Evolutionary conservation across 2,113 vertebrate genomes (phyloP), one percentile per base, ranked within the genome.

Genomic region (Antennarius striatus): DNA sequence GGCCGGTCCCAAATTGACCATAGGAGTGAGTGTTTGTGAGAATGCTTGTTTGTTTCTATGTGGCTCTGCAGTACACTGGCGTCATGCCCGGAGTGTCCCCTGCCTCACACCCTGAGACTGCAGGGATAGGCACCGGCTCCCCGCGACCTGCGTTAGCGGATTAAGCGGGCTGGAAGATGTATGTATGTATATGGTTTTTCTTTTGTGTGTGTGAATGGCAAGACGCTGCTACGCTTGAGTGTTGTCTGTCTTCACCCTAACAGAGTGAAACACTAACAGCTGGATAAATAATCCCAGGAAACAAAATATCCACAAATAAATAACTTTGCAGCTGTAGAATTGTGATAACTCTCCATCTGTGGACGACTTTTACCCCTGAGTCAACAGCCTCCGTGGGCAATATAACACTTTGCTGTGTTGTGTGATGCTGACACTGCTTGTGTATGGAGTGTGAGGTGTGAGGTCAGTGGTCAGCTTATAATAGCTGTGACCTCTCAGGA

Each of bases 401-500:
- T 5, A 17, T 43, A 10, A 56, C 42, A 39, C 0, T 16, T 36
- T 58, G 36, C 39, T 32, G 13, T 28, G 3, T 48, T 28, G 6
- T 48, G 52, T 43, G 22, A 68, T 22, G 30, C 46, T 15, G 49
- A 68, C 15, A 49, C 46, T 30, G 6, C 47, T 70, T 47, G 66
- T 36, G 30, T 12, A 32, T 30, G 28, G 46, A 13, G 54, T 29
- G 30, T 39, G 63, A 10, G 60, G 43, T 56, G 42, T 14, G 45
- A 16, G 62, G 28, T 30, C 55, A 14, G 48, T 47, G 30, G 36
- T 49, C 16, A 54, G 69, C 82, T 76, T 64, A 77, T 77, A 61
- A 81, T 85, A 84, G 77, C 53, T 48, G 42, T 32, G 74, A 82
- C 79, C 73, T 70, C 70, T 11, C 6, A 2, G 56, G 80, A 82